Percentiles rank a stretch among this genome's conserved stretches.
Evolutionary conservation across 2,113 vertebrate genomes (phyloP).

Genomic region (Mustelus asterias): DNA sequence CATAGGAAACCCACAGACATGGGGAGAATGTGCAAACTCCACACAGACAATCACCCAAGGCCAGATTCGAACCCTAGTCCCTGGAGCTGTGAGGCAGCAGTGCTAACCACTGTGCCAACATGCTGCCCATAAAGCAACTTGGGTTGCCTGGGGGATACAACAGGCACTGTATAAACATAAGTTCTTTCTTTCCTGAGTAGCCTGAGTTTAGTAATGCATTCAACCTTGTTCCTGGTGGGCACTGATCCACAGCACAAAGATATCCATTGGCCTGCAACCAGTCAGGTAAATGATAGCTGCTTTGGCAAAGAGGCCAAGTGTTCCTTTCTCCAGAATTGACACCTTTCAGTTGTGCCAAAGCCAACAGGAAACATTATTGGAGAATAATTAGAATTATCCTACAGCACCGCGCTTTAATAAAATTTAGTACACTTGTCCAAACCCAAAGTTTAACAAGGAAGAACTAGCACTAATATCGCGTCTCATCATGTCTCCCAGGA

Average conservation of each 20-base stretch:
- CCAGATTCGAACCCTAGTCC: too few species aligned
- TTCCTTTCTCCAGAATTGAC: not conserved
- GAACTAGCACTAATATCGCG: not conserved
- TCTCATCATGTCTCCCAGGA: not conserved
- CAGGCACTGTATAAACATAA: not conserved
- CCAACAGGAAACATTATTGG: not conserved
- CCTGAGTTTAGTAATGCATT: not conserved
- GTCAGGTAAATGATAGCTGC: not conserved
- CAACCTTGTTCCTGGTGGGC: not conserved
- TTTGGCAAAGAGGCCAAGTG: not conserved
- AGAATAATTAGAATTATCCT: not conserved
- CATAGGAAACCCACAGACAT: too few species aligned
- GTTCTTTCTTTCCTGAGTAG: not conserved
- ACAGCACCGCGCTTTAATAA: not conserved
- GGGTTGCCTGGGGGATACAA: not conserved
- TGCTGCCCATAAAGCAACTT: not conserved
- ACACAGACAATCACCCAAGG: too few species aligned
- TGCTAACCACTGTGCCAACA: too few species aligned
- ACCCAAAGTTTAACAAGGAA: not conserved
- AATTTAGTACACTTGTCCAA: not conserved
- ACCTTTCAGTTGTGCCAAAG: not conserved
- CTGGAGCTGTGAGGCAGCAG: too few species aligned
- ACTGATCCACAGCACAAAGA: not conserved
- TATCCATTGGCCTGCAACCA: not conserved
- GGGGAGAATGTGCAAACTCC: too few species aligned